phyloP scores from a whole-genome alignment of 2,888 invertebrate genomes.

The Psylliodes chrysocephalus region DNA sequence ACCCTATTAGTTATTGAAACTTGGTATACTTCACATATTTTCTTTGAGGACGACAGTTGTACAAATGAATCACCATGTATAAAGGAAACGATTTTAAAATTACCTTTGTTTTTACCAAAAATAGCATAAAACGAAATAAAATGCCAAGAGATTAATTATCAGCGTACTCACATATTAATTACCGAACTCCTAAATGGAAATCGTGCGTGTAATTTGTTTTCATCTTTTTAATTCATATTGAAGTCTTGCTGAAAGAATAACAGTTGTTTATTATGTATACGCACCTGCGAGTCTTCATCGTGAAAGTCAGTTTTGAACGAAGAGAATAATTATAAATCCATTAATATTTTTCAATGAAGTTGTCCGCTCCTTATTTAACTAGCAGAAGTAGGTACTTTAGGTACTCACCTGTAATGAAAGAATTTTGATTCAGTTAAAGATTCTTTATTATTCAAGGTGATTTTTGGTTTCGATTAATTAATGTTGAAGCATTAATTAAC shows the following conservation, averaged over 20 bases:
- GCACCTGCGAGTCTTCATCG: constrained; percentile 18
- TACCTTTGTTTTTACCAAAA: constrained; percentile 10
- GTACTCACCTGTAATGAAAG: constrained; percentile 23
- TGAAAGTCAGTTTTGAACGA: constrained; percentile 17
- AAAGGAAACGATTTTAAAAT: no score
- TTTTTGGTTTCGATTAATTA: background rate
- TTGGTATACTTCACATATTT: no score
- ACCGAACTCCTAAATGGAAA: constrained; percentile 1
- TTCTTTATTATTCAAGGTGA: background rate
- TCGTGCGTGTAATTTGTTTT: constrained; percentile 1
- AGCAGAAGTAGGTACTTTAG: constrained; percentile 19
- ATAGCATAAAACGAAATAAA: background rate
- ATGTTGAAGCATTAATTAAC: no score
- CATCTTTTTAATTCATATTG: background rate
- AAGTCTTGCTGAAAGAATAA: background rate
- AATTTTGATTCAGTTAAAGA: constrained; percentile 10
- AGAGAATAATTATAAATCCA: constrained; percentile 22
- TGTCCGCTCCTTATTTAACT: constrained; percentile 18
- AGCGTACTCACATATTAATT: constrained; percentile 2
- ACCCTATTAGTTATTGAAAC: no score
- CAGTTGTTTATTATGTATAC: constrained; percentile 13
- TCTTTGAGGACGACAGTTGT: no score
- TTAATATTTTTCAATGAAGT: constrained; percentile 24
- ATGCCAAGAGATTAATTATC: background rate
- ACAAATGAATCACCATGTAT: no score